Base-by-base conservation (phyloP, 2,888 invertebrate genomes). In the Melipona beecheii region DNA sequence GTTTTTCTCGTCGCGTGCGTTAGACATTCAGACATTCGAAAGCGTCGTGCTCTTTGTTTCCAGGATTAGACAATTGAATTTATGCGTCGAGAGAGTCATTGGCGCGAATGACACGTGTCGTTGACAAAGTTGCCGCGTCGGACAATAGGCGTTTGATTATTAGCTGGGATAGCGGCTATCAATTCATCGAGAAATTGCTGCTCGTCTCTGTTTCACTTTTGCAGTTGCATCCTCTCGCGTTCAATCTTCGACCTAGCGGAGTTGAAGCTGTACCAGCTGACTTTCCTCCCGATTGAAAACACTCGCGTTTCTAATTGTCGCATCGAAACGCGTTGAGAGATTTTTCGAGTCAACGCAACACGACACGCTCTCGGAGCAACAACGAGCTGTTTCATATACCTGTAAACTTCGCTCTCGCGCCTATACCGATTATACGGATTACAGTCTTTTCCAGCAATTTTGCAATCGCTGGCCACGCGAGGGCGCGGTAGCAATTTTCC, bases 1-100 rank as follows among this genome's bases (percentile, higher is more conserved):
- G 21, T 19, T n/a, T 24, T 27, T 36, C 15, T 24, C 4, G n/a
- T 54, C 19, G n/a, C 19, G 43, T 4, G 27, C 31, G 54, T 50
- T 66, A 58, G n/a, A n/a, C 78, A 24, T 70, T 62, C 43, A 31
- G 36, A 11, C 43, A 69, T 69, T 69, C 27, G 69, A 69, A 69
- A 69, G 69, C 52, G 27, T 5, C 65, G 65, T 6, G n/a, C 3
- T 17, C 17, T 66, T 49, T 19, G 49, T 50, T 66, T 66, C 66
- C 66, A 49, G 49, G 19, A 66, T 27, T 69, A 3, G 21, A 31
- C n/a, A 52, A 21, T 36, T 19, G 17, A 50, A 50, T 50, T 68
- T 68, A 68, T 52, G 68, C 50, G 21, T 27, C 68, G 27, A 31
- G 21, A 49, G 21, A 27, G 43, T 50, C 49, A 72, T 60, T 27